Percentiles rank a stretch among this genome's conserved stretches.
Conservation (phyloP, 2,113 vertebrate genomes). For the Triplophysa siluroides region DNA sequence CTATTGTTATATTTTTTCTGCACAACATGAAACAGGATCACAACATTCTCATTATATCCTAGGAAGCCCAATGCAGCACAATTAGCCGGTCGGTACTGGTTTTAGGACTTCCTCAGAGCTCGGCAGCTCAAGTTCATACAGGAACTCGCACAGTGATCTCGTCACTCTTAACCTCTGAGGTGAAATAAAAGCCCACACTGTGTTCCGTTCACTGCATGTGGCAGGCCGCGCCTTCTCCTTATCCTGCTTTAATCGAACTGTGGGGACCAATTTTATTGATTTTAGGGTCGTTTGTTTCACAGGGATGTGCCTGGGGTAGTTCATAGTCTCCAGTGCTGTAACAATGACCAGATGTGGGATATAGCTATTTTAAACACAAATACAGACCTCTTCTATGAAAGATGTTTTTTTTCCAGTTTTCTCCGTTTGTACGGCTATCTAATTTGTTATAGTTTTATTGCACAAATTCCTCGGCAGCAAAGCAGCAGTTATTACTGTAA, state of each 20-base stretch:
- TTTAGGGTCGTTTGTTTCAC: conserved; percentile 9
- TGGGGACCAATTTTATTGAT: conserved; percentile 25
- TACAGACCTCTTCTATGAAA: neutral
- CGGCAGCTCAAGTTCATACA: neutral
- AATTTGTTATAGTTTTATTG: neutral
- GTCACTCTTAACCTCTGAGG: neutral
- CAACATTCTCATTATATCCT: conserved; percentile 13
- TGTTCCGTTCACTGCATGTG: conserved; percentile 28
- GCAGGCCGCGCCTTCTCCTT: conserved; percentile 19
- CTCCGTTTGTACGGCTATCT: neutral
- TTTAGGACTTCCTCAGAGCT: conserved; percentile 12
- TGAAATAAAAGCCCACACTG: conserved; percentile 18
- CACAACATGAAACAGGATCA: neutral
- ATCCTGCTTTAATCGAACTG: conserved; percentile 40
- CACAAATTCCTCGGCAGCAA: neutral
- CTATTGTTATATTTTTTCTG: neutral
- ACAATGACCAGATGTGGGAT: conserved; percentile 19
- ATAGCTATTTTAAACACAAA: conserved; percentile 13
- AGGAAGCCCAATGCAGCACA: conserved; percentile 9
- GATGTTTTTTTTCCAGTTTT: neutral
- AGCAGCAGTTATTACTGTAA: neutral
- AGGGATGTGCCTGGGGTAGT: conserved; percentile 21
- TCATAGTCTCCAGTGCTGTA: conserved; percentile 25
- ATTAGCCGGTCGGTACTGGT: neutral
- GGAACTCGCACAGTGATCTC: neutral